Base-by-base conservation (phyloP, 2,888 invertebrate species). In the Spisula solida region DNA sequence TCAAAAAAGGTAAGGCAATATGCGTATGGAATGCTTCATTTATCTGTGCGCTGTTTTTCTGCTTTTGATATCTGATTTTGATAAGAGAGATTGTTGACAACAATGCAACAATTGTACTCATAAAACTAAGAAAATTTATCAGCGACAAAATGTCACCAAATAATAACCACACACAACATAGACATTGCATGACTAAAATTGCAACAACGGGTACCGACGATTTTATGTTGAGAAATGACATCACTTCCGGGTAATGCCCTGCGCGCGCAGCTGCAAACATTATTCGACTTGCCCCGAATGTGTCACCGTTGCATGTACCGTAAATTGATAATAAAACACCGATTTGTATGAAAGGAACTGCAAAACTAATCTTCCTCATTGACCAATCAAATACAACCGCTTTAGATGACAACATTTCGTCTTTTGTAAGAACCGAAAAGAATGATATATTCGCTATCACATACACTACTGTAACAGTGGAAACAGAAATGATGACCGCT, bases 301-400 rank as follows among this genome's bases (percentile, higher is more conserved):
- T n/a, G 5, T 20, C 70, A 0, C 89, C 88, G 47, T 91, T 91
- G 4, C 47, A 48, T 16, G 91, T 81, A 2, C 91, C 91, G 29
- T 88, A 91, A 4, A 88, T 86, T 8, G 89, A 89, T 14, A 81
- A 79, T 56, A 88, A 80, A 16, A 91, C 91, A 41, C 89, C 80
- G 10, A 91, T 70, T 47, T 89, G 88, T 20, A 91, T 84, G 0
- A 91, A 34, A 18, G 89, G 48, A n/a, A 88, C 88, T 6, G 70
- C 88, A 2, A 84, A 81, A 10, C 48, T 66, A 16, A 91, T 85
- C 31, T 48, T 85, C n/a, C 86, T 88, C n/a, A 86, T 34, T 4
- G 88, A 88, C 90, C 90, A 90, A 20, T 82, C 85, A 78, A 88
- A 91, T 5, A 84, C 91, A 5, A 91, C 91, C 18, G 91, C 89